Base-by-base conservation (phyloP, 2,113 vertebrate genomes). In the Sorex araneus region DNA sequence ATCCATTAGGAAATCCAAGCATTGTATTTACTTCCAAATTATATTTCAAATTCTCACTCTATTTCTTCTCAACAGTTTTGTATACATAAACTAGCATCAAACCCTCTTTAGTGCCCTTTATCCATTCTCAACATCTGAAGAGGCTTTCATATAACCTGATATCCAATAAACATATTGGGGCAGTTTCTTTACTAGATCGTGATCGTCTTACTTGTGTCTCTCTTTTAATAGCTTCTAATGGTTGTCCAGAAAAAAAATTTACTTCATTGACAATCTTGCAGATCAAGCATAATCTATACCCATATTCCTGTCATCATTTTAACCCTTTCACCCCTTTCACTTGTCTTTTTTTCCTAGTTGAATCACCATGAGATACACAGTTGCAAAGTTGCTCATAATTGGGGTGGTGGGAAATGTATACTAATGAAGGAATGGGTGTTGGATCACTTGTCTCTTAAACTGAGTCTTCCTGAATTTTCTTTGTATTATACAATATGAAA, bases 251-350 rank as follows among this genome's bases (percentile, higher is more conserved):
- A 66, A 8, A 78, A 77, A 73, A 69, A 50, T 34, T 40, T 45
- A 66, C 25, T 77, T 73, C 23, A 75, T 81, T 70, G 34, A 9
- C 28, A 79, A 1, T 70, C 2, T 75, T 76, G 75, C 27, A 34
- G 45, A 25, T 4, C 16, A 32, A 67, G 0, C 43, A 50, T 47
- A 25, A 27, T 34, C n/a, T 40, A 3, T 45, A 28, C 15, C 64
- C 27, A 54, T 32, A 30, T 19, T 73, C 15, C 3, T 36, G 40
- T 70, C 36, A 85, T 66, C 28, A 73, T 40, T 67, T 19, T 50
- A 27, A 82, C 3, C 57, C 8, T 4, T 0, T 4, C 9, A 3
- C 34, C 3, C 57, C 8, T 4, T 0, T 4, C 9, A 3, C 34
- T 34, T 2, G 8, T 6, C 40, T 40, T 40, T 40, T 40, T 40